phyloP scores from a whole-genome alignment of 2,797 vertebrate species.

The Pagetopsis macropterus region DNA sequence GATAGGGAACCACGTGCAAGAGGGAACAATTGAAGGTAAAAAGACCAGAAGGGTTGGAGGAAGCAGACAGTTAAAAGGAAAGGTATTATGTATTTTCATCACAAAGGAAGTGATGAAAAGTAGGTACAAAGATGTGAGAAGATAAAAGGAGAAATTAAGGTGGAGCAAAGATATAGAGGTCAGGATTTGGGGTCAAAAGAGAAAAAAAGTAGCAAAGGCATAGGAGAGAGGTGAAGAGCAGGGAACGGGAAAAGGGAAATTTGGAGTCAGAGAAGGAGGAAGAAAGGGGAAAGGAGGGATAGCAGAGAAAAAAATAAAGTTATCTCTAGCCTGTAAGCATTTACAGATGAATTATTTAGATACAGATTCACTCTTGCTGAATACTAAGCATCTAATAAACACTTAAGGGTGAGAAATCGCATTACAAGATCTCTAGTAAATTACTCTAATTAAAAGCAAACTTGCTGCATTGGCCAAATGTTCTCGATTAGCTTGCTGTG shows the following conservation, averaged over 20 bases:
- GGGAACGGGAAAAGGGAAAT: conserved; percentile 19
- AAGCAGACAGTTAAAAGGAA: not conserved
- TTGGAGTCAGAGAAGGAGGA: conserved; percentile 32
- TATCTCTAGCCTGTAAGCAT: conserved; percentile 75
- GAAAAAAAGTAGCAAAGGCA: conserved; percentile 15
- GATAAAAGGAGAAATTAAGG: not conserved
- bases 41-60: not conserved
- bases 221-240: conserved; percentile 15
- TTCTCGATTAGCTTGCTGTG: conserved; percentile 42
- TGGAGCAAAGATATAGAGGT: not conserved
- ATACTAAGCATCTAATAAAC: conserved; percentile 79
- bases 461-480: conserved; percentile 67
- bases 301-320: conserved; percentile 70
- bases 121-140: conserved; percentile 4
- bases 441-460: conserved; percentile 73
- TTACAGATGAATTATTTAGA: conserved; percentile 73
- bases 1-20: conserved; percentile 36
- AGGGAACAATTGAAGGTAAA: conserved; percentile 27
- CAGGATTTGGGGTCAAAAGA: conserved; percentile 16
- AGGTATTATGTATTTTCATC: not conserved
- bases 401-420: conserved; percentile 79
- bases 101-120: conserved; percentile 4
- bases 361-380: conserved; percentile 67
- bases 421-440: conserved; percentile 70
- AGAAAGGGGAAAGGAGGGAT: conserved; percentile 52